Conservation (phyloP, 2,113 vertebrate genomes). For the Salminus brasiliensis region DNA sequence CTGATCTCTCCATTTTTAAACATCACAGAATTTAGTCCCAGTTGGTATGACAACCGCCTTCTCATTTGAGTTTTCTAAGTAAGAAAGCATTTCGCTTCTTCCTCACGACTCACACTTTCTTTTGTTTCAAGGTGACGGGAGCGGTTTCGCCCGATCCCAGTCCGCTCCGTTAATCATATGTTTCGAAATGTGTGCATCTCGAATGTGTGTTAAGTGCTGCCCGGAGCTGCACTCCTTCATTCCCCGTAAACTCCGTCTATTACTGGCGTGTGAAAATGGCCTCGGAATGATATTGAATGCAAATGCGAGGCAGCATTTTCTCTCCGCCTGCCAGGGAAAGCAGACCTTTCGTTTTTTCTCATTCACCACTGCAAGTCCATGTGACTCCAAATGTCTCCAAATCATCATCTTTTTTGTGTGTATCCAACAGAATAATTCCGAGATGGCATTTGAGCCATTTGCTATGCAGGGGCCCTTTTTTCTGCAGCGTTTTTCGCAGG, state of each 20-base stretch:
- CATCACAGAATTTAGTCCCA: slow-evolving; percentile 7
- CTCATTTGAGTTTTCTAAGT: slow-evolving; percentile 3
- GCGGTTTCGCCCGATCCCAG: slow-evolving; percentile 10
- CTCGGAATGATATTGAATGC: slow-evolving; percentile 65
- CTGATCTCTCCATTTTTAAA: slow-evolving; percentile 8
- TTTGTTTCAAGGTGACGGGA: slow-evolving; percentile 4
- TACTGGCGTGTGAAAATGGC: slow-evolving; percentile 59
- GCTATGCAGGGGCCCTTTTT: slow-evolving; percentile 9
- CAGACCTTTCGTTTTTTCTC: slow-evolving; percentile 36
- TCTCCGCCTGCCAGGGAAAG: slow-evolving; percentile 55
- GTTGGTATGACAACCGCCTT: slow-evolving; percentile 7
- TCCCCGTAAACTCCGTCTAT: slow-evolving; percentile 51
- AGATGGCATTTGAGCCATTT: slow-evolving; percentile 36
- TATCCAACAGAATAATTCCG: slow-evolving; percentile 39
- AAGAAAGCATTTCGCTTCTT: background rate
- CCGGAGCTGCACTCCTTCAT: slow-evolving; percentile 52
- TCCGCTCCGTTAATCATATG: slow-evolving; percentile 34
- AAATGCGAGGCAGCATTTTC: slow-evolving; percentile 53
- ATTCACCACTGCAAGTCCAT: background rate
- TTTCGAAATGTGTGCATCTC: slow-evolving; percentile 57
- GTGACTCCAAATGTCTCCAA: slow-evolving; percentile 35
- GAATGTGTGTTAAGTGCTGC: slow-evolving; percentile 62
- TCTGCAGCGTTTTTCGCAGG: background rate
- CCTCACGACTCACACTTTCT: background rate
- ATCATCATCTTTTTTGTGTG: slow-evolving; percentile 40